Evolutionary conservation across 2,888 invertebrate species (phyloP).

Genomic region (Patella pellucida): DNA sequence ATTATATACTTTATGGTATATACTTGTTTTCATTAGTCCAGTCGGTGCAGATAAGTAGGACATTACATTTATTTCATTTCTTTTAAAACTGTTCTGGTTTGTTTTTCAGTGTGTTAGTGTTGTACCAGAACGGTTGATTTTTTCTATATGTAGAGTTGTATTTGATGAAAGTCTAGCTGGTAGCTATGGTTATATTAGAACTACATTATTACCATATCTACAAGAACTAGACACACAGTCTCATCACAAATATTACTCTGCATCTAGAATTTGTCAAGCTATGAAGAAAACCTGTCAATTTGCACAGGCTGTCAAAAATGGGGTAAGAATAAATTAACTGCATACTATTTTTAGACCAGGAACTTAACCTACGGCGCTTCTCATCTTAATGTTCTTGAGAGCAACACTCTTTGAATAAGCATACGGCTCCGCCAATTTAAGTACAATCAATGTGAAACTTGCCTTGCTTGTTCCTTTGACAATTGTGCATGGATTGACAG

Average conservation of each 20-base stretch:
- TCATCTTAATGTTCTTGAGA: too few species aligned
- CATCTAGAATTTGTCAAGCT: constrained; percentile 55
- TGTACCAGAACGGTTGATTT: constrained; percentile 54
- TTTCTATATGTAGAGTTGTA: constrained; percentile 46
- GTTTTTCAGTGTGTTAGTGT: constrained; percentile 33
- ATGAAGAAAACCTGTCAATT: constrained; percentile 62
- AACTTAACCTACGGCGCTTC: too few species aligned
- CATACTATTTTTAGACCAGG: too few species aligned
- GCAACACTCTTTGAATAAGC: too few species aligned
- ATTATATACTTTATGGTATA: too few species aligned
- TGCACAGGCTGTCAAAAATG: constrained; percentile 48
- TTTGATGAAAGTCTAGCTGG: constrained; percentile 61
- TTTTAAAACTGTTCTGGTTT: background rate
- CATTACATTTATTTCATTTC: background rate
- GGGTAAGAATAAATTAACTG: constrained; percentile 28
- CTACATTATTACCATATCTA: constrained; percentile 49
- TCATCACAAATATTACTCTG: constrained; percentile 47
- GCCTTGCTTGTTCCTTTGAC: too few species aligned
- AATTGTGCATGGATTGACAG: too few species aligned
- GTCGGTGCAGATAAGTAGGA: too few species aligned
- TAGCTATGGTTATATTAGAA: constrained; percentile 53
- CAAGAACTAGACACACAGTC: constrained; percentile 51
- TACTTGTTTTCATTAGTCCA: too few species aligned
- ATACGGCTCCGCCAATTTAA: too few species aligned
- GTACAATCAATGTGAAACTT: too few species aligned